Percentiles rank a stretch among this genome's conserved stretches.
Evolutionary conservation across 2,888 invertebrate species (phyloP).

Genomic region (Ligdia adustata): DNA sequence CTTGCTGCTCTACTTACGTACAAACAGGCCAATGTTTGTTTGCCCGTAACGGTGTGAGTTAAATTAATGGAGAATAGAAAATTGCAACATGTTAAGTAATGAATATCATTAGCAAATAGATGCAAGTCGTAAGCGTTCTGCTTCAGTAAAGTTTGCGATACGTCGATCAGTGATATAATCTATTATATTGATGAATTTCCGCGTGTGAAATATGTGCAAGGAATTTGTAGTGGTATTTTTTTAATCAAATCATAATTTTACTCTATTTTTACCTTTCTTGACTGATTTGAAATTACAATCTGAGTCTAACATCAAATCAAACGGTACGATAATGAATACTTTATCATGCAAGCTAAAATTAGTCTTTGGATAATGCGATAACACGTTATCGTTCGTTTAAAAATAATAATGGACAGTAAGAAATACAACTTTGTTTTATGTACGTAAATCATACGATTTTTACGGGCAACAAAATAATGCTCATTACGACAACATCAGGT

Average conservation of each 20-base stretch:
- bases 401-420: too few species aligned
- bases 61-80: slow-evolving; percentile 43
- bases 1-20: slow-evolving; percentile 56
- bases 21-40: slow-evolving; percentile 51
- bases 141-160: slow-evolving; percentile 24
- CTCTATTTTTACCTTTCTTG: too few species aligned
- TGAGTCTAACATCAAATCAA: too few species aligned
- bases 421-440: too few species aligned
- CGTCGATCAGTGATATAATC: slow-evolving; percentile 17
- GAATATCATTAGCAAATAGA: slow-evolving; percentile 18
- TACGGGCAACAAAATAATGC: not conserved
- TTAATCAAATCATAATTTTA: too few species aligned
- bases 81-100: slow-evolving; percentile 39
- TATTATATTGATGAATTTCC: slow-evolving; percentile 13
- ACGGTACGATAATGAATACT: too few species aligned
- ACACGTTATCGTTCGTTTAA: too few species aligned
- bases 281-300: too few species aligned
- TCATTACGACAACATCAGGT: slow-evolving; percentile 3
- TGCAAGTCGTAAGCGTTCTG: slow-evolving; percentile 9
- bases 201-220: slow-evolving; percentile 6
- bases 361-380: too few species aligned
- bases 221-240: slow-evolving; percentile 1
- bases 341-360: too few species aligned
- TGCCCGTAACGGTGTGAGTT: slow-evolving; percentile 41
- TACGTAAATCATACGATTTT: too few species aligned